Percentiles rank a stretch among this genome's conserved stretches.
phyloP scores from a whole-genome alignment of 2,797 vertebrate genomes.

The Parotocinclus haroldoi region DNA sequence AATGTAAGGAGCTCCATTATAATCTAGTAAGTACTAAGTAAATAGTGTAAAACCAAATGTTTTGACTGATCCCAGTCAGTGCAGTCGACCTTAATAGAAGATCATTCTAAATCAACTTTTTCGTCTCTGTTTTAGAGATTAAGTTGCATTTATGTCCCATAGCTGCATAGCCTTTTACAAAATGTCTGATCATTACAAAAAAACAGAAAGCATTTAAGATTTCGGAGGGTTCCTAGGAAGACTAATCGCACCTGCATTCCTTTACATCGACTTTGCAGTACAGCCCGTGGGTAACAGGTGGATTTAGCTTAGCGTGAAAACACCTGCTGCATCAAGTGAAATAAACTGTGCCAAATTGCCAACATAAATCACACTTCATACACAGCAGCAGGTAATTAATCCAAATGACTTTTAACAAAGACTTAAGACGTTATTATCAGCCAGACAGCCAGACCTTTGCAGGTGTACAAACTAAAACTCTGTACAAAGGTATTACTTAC shows the following conservation, averaged over 20 bases:
- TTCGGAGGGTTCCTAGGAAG: not conserved
- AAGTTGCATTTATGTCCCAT: not conserved
- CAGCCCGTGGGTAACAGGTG: constrained; percentile 23
- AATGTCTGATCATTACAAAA: too few species aligned
- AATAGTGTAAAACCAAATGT: not conserved
- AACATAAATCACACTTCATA: not conserved
- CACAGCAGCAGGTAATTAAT: not conserved
- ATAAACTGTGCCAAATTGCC: not conserved
- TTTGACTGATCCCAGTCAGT: not conserved
- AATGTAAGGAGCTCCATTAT: not conserved
- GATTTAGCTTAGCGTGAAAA: not conserved
- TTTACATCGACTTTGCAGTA: not conserved
- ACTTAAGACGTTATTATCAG: not conserved
- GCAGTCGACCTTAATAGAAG: too few species aligned
- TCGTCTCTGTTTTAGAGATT: not conserved
- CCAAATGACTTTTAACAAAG: too few species aligned
- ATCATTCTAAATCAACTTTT: not conserved
- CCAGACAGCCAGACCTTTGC: too few species aligned
- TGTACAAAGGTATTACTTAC: not conserved
- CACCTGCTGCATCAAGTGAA: constrained; percentile 7
- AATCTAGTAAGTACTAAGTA: not conserved
- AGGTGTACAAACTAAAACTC: not conserved
- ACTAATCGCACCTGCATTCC: not conserved
- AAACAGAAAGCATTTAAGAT: not conserved
- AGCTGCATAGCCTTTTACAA: not conserved